These are phyloP conservation scores for Montipora foliosa DNA, from an alignment of 64 coral and sea anemone genomes.

Conservation along the genomic window DNA sequence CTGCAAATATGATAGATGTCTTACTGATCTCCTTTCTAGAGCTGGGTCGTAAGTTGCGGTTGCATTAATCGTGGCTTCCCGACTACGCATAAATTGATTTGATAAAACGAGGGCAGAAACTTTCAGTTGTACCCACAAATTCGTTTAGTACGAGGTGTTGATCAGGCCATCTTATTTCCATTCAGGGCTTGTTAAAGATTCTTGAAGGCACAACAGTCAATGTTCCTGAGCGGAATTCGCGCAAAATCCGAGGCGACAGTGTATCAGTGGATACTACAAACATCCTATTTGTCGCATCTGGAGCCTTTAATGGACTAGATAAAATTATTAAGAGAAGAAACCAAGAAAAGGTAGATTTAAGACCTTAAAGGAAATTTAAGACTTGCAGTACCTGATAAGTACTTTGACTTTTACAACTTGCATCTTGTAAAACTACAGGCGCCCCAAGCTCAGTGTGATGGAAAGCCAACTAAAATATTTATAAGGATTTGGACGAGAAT, in stretches of 20 bases:
- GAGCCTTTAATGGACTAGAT: conserved; percentile 98
- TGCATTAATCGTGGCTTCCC: too few species aligned
- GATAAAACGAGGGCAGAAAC: too few species aligned
- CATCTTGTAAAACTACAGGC: too few species aligned
- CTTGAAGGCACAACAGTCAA: conserved; percentile 96
- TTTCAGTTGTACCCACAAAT: not conserved
- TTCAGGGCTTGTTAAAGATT: conserved; percentile 94
- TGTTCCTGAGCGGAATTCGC: conserved; percentile 94
- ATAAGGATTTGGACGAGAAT: too few species aligned
- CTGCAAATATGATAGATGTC: too few species aligned
- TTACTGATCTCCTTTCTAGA: too few species aligned
- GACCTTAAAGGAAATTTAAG: not conserved
- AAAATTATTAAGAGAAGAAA: conserved; percentile 95
- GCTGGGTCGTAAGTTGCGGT: too few species aligned
- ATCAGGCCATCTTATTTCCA: not conserved
- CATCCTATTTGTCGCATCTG: conserved; percentile 97
- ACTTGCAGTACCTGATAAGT: too few species aligned
- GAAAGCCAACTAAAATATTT: too few species aligned
- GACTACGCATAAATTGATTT: too few species aligned
- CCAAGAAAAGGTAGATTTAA: conserved; percentile 87
- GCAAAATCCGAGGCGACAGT: conserved; percentile 96
- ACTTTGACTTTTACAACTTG: not conserved
- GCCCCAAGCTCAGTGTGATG: too few species aligned
- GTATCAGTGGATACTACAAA: conserved; percentile 96
- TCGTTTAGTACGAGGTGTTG: too few species aligned